phyloP scores from a whole-genome alignment of 2,888 invertebrate species.

The Ormyrus rosae region DNA sequence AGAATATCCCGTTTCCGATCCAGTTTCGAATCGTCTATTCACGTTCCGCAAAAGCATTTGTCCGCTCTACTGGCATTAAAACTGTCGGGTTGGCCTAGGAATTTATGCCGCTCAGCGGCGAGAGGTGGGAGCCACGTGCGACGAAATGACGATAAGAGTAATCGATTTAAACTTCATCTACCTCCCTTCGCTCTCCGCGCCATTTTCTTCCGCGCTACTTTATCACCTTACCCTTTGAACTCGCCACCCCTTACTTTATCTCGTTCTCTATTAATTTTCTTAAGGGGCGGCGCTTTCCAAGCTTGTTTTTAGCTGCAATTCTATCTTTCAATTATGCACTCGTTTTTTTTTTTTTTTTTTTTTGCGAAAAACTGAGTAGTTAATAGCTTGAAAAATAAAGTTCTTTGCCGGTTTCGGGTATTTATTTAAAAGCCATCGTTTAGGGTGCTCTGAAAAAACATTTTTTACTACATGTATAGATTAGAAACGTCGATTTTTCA shows the following conservation, averaged over 20 bases:
- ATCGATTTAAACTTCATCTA: conserved; percentile 19
- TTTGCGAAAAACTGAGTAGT: no score
- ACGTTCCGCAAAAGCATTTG: neutral
- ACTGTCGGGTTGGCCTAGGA: neutral
- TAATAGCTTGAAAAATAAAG: no score
- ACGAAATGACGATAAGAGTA: conserved; percentile 15
- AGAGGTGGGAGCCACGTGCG: neutral
- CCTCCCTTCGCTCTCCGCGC: neutral
- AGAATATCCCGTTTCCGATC: no score
- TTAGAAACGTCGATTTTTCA: no score
- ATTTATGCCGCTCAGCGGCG: conserved; percentile 11
- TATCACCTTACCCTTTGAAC: neutral
- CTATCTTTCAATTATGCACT: neutral
- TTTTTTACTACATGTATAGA: no score
- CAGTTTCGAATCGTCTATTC: neutral
- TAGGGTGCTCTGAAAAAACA: no score
- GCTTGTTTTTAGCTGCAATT: neutral
- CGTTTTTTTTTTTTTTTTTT: no score
- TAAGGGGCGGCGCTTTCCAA: neutral
- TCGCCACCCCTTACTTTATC: neutral
- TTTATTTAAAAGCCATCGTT: no score
- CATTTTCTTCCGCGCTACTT: neutral
- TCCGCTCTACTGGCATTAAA: neutral
- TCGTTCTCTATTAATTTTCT: neutral
- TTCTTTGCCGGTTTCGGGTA: no score